Percentiles rank a stretch among this genome's conserved stretches.
Evolutionary conservation across 2,113 vertebrate species (phyloP).

Genomic region (Dipodomys ordii): DNA sequence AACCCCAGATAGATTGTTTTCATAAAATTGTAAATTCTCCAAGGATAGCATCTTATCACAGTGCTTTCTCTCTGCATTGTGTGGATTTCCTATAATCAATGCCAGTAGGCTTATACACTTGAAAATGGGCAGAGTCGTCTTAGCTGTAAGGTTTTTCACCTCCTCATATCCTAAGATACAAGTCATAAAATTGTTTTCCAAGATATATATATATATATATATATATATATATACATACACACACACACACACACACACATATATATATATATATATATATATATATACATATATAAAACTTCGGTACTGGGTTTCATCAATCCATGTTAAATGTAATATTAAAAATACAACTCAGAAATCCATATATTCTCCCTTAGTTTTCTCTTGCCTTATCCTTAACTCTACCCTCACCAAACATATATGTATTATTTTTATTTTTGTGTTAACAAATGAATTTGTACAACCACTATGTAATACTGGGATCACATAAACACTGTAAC

Average conservation of each 20-base stretch:
- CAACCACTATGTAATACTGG: too few species aligned
- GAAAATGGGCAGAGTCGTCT: background rate
- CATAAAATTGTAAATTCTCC: background rate
- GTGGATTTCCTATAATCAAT: background rate
- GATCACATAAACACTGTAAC: too few species aligned
- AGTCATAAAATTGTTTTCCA: background rate
- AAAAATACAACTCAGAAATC: background rate
- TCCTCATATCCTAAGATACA: background rate
- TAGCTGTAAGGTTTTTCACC: background rate
- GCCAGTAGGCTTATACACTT: background rate
- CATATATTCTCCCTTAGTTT: background rate
- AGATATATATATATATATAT: background rate
- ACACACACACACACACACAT: background rate
- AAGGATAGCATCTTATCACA: background rate
- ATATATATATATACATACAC: background rate
- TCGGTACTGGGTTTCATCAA: background rate
- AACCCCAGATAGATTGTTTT: background rate
- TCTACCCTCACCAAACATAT: background rate
- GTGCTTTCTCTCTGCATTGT: background rate
- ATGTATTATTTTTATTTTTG: background rate
- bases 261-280: background rate
- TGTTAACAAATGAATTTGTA: too few species aligned
- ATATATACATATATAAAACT: background rate
- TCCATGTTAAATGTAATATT: constrained; percentile 24
- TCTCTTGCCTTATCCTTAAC: too few species aligned